Base-by-base conservation (phyloP, 2,888 invertebrate species). In the Eilema depressum region DNA sequence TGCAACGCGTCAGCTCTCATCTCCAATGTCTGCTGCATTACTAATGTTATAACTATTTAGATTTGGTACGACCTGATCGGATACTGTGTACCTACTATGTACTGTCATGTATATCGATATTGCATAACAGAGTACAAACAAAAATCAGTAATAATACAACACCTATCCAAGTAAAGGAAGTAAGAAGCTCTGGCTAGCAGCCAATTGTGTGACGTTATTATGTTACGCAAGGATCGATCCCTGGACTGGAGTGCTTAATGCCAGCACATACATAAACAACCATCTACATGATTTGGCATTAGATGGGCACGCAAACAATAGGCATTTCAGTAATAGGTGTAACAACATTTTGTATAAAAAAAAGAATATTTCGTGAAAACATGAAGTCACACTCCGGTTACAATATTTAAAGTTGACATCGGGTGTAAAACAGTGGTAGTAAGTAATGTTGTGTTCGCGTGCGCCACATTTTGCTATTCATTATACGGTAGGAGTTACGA, bases 381-480 rank as follows among this genome's bases (percentile, higher is more conserved):
- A 78, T 75, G 74, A 83, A 80, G 70, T 80, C 67, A 63, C 68
- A 73, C 56, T 73, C 68, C 65, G 66, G 70, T 66, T 62, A 60
- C 70, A 33, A 77, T 76, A 70, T 76, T 76, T 74, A 69, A 75
- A 70, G 75, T 65, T 67, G 75, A 78, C 78, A 72, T 71, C 77
- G 70, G 47, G 70, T 76, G 74, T 75, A 72, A 71, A 74, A 72
- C 75, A 77, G 73, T 67, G 69, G 62, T 73, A n/a, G 66, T 78
- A 74, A 83, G 76, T 87, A 88, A 89, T 88, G 83, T 76, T 81
- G 77, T 30, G 73, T 82, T 91, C 73, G 88, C 90, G 88, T 89
- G 89, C 78, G 72, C 68, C 61, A 76, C 78, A 76, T 73, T 73
- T 80, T 81, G 71, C 77, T 83, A 85, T 87, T 85, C 78, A 79